Base-by-base conservation (phyloP, 2,888 invertebrate genomes). In the Ichneumoninae sp. region DNA sequence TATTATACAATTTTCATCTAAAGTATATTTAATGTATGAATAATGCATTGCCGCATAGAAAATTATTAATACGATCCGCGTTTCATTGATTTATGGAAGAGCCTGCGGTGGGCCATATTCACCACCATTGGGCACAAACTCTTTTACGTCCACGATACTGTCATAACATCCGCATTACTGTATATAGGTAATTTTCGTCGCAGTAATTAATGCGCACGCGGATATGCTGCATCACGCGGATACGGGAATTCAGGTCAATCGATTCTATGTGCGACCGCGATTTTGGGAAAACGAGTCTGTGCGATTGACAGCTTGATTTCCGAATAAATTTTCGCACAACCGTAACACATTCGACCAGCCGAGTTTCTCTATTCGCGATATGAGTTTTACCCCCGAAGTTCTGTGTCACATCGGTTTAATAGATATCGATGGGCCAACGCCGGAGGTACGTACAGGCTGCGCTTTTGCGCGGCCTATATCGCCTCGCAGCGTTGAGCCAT, bases 241-340 rank as follows among this genome's bases (percentile, higher is more conserved):
- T 62, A 33, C 33, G 62, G 10, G 57, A 22, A 62, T 62, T 62
- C 10, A 30, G 62, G 62, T 62, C 62, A 62, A 62, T 62, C 62
- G 62, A 62, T 62, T 62, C n/a, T 33, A n/a, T 16, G 30, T 16
- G 33, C 33, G 62, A 62, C 62, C 62, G n/a, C 33, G 33, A 62
- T 62, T 33, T 33, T 33, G 62, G 10, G 57, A 57, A n/a, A 62
- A 7, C 62, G 30, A 13, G 26, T 33, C 7, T 62, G 30, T 30
- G 10, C 30, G 62, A 62, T 62, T 62, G 62, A 62, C 62, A 30
- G 62, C 30, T 62, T 33, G 26, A 62, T 62, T 62, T 62, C 62
- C 62, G 62, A 10, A 62, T 33, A 33, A 62, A 13, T 62, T 62
- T 62, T 62, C 62, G 30, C 16, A 33, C 22, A 33, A 30, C 16